Evolutionary conservation across 64 coral and sea anemone species (phyloP), one percentile per base, ranked within the genome.

Genomic region (Catalaphyllia jardinei): DNA sequence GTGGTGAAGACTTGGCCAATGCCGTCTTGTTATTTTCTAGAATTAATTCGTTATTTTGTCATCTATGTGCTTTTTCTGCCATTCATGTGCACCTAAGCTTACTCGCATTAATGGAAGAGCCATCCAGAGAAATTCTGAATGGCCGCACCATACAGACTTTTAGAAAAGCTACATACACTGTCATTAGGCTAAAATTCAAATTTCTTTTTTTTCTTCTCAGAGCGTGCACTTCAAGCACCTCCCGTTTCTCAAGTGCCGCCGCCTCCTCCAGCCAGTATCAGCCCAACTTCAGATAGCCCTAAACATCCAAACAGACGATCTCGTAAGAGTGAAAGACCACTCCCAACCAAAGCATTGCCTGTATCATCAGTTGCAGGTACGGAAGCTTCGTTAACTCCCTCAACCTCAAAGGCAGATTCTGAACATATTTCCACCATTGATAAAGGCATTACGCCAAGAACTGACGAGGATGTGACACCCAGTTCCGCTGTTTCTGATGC

Each of bases 311-410:
- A 69, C 78, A 89, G 60, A 59, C 87, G 92, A 62, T 77, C 60
- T 11, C 63, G 92, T 17, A 93, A 93, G 72, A 89, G 79, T 29
- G 92, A 89, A 42, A 89, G 87, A 55, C 86, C 92, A 20, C 79
- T 89, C 22, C 87, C 92, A 59, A 89, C 87, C 0, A 85, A 85
- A 85, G 20, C 81, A 49, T 85, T 85, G 20, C 81, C 81, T 71
- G 63, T 31, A 39, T 83, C 79, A 82, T 33, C 62, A n/a, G 16
- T 69, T 19, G 1, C 60, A 35, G 35, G 22, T n/a, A 28, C 18
- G 7, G 35, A 85, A 27, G 39, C 19, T 28, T 63, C 55, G 0
- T 17, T 22, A 15, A 59, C 55, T 22, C 62, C 38, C 17, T 71
- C 62, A 4, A 20, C 22, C 28, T 3, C 49, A 10, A 57, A 78